phyloP scores from a whole-genome alignment of 1,140 invertebrate species.

The Notospermus geniculatus region DNA sequence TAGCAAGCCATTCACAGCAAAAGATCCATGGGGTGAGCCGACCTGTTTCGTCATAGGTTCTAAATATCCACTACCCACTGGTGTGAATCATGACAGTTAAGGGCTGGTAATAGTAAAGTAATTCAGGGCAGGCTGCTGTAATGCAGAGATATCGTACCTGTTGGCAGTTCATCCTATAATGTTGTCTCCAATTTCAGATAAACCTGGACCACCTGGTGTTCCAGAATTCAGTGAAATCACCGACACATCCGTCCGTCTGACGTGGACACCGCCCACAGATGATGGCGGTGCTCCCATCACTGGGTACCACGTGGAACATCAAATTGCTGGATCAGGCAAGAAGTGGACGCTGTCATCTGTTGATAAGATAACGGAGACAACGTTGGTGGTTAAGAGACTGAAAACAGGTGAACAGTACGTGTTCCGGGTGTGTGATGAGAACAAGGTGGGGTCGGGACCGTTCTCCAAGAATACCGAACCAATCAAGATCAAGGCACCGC shows the following conservation, averaged over 20 bases:
- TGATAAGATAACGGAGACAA: constrained; percentile 63
- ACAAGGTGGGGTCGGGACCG: constrained; percentile 91
- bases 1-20: constrained; percentile 81
- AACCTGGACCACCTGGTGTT: constrained; percentile 68
- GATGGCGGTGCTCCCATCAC: constrained; percentile 92
- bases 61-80: too few relatives aligned
- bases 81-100: too few relatives aligned
- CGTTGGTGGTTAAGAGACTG: constrained; percentile 62
- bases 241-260: not conserved
- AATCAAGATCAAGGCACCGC: constrained; percentile 70
- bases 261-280: constrained; percentile 84
- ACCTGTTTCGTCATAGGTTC: too few relatives aligned
- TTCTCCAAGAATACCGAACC: constrained; percentile 65
- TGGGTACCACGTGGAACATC: constrained; percentile 94
- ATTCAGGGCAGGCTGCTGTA: too few relatives aligned
- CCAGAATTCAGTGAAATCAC: constrained; percentile 49
- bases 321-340: constrained; percentile 71
- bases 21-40: constrained; percentile 82
- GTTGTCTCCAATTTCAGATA: constrained; percentile 26
- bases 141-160: too few relatives aligned
- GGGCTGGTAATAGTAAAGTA: too few relatives aligned
- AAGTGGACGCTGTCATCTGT: constrained; percentile 44
- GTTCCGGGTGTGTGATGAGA: constrained; percentile 94
- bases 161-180: too few relatives aligned
- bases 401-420: constrained; percentile 94